A percentile compares a stretch with the other conserved stretches of the same genome.
Evolutionary conservation across 2,888 invertebrate genomes (phyloP).

Genomic region (Apodemia zela): DNA sequence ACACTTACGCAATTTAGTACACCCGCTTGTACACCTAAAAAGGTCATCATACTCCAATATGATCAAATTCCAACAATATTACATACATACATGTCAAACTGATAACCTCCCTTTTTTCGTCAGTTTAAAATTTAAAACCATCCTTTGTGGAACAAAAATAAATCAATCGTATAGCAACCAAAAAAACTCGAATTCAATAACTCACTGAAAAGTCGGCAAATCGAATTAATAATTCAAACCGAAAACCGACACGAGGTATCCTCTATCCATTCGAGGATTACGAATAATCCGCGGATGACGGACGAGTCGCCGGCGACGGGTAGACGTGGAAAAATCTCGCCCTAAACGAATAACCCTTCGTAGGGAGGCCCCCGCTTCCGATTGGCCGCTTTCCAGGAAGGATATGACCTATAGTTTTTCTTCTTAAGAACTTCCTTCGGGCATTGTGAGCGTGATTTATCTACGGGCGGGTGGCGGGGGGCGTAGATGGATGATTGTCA

Average conservation of each 20-base stretch:
- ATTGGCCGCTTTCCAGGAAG: conserved; percentile 77
- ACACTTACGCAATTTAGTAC: too few relatives aligned
- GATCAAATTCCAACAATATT: too few relatives aligned
- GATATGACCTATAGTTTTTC: conserved; percentile 81
- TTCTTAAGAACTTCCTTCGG: conserved; percentile 79
- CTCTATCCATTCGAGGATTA: conserved; percentile 48
- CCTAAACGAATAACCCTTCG: conserved; percentile 60
- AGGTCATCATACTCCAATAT: too few relatives aligned
- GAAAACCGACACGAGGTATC: conserved; percentile 38
- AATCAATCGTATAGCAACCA: background rate
- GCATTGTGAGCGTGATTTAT: conserved; percentile 78
- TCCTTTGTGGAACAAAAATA: background rate
- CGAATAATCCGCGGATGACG: conserved; percentile 55
- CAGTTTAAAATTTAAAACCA: background rate
- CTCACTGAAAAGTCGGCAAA: background rate
- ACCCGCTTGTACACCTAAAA: too few relatives aligned
- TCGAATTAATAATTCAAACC: conserved; percentile 54
- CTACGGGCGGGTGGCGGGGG: conserved; percentile 43
- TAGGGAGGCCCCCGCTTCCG: conserved; percentile 58
- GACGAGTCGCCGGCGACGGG: conserved; percentile 39
- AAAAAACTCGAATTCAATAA: conserved; percentile 6
- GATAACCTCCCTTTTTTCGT: too few relatives aligned
- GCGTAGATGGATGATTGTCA: conserved; percentile 74
- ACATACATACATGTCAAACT: too few relatives aligned
- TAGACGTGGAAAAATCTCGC: conserved; percentile 54